Evolutionary conservation across 1,140 invertebrate genomes (phyloP).

Genomic region (Goniozus legneri): DNA sequence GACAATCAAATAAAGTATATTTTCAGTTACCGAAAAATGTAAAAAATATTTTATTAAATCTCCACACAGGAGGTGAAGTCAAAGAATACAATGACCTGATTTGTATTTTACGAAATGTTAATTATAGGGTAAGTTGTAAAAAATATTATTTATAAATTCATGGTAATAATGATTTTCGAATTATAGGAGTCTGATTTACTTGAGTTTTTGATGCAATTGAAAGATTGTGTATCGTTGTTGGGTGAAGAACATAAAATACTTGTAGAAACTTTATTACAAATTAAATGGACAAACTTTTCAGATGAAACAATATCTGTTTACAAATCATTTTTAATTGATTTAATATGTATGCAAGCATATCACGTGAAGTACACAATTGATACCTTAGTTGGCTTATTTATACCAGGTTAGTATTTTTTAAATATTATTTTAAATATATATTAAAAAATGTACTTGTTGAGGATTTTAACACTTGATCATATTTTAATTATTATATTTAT

Average conservation of each 20-base stretch:
- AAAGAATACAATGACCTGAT: constrained; percentile 48
- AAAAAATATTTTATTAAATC: constrained; percentile 37
- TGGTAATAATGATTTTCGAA: background rate
- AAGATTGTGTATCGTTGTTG: constrained; percentile 58
- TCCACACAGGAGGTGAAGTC: constrained; percentile 24
- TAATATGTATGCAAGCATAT: constrained; percentile 62
- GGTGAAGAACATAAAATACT: constrained; percentile 57
- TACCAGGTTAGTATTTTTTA: constrained; percentile 43
- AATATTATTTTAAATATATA: constrained; percentile 6
- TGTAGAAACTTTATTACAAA: constrained; percentile 61
- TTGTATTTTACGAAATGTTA: constrained; percentile 41
- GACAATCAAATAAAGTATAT: constrained; percentile 31
- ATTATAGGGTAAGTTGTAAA: constrained; percentile 38
- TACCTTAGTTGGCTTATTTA: constrained; percentile 58
- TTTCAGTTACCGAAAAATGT: constrained; percentile 45
- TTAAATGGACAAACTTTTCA: constrained; percentile 57
- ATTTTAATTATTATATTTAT: constrained; percentile 18
- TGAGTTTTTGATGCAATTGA: constrained; percentile 55
- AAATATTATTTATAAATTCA: background rate
- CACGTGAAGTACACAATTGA: constrained; percentile 60
- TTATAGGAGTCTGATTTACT: constrained; percentile 59
- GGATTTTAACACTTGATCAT: constrained; percentile 9
- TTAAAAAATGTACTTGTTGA: constrained; percentile 27
- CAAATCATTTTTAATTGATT: constrained; percentile 61
- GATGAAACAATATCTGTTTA: constrained; percentile 55